These are phyloP conservation scores for Dryoscopus gambensis DNA, from an alignment of 2,113 vertebrate species.

Conservation along the genomic window DNA sequence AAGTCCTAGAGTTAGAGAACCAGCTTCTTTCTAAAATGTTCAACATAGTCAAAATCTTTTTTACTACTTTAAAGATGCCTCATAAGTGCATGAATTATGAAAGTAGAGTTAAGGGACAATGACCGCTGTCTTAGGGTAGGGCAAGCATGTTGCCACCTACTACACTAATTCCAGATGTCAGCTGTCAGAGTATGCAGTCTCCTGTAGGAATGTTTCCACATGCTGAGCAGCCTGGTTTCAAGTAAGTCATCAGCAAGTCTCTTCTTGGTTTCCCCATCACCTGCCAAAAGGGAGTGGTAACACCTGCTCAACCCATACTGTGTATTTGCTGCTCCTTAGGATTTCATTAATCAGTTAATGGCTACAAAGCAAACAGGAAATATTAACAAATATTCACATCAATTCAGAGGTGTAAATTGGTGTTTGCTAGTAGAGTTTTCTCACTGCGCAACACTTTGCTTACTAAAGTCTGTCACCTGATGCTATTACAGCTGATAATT, in stretches of 20 bases:
- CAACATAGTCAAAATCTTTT: background rate
- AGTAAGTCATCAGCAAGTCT: background rate
- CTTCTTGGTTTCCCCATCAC: background rate
- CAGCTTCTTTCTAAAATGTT: background rate
- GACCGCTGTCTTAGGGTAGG: background rate
- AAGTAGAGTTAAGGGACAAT: background rate
- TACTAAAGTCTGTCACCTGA: background rate
- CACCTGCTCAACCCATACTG: background rate
- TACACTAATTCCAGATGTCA: background rate
- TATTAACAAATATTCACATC: slow-evolving; percentile 27
- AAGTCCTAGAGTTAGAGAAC: background rate
- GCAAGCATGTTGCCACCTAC: background rate
- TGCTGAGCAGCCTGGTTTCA: background rate
- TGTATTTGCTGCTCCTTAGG: background rate
- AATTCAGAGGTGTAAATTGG: slow-evolving; percentile 52
- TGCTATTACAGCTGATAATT: slow-evolving; percentile 40
- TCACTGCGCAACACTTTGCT: background rate
- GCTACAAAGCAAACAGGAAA: background rate
- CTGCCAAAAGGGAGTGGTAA: background rate
- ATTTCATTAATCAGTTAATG: slow-evolving; percentile 54
- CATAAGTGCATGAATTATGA: background rate
- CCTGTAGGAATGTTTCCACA: background rate
- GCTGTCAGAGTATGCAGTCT: background rate
- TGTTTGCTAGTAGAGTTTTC: slow-evolving; percentile 34
- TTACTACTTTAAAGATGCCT: background rate